Conservation (phyloP, 2,797 vertebrate genomes). For the Artibeus lituratus region DNA sequence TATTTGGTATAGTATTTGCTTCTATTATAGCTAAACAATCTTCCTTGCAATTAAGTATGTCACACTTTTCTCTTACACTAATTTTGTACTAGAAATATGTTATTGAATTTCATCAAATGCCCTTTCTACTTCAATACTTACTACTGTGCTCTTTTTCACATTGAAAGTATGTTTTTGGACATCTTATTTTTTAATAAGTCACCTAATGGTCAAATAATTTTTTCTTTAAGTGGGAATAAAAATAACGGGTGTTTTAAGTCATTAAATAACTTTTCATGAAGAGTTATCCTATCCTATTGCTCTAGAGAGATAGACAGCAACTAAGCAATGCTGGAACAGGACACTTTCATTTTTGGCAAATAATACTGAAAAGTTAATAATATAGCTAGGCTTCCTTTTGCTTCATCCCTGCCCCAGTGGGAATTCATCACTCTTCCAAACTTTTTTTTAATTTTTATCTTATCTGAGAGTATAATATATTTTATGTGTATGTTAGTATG, state of each 20-base stretch:
- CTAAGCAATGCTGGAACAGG: neutral
- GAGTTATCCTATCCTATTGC: neutral
- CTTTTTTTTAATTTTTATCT: neutral
- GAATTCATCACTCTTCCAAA: neutral
- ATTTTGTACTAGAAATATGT: neutral
- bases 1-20: neutral
- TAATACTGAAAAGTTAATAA: neutral
- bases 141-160: neutral
- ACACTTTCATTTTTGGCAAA: neutral
- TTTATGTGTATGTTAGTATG: neutral
- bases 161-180: neutral
- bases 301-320: neutral
- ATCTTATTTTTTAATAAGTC: neutral
- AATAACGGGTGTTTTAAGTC: neutral
- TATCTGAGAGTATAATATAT: neutral
- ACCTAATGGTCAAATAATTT: neutral
- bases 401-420: neutral
- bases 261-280: neutral
- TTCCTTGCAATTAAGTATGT: neutral
- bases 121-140: neutral
- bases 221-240: neutral
- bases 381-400: neutral
- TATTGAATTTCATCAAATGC: neutral
- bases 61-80: neutral
- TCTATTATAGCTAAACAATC: neutral